Base-by-base conservation (phyloP, 2,113 vertebrate genomes). In the Microcebus murinus region DNA sequence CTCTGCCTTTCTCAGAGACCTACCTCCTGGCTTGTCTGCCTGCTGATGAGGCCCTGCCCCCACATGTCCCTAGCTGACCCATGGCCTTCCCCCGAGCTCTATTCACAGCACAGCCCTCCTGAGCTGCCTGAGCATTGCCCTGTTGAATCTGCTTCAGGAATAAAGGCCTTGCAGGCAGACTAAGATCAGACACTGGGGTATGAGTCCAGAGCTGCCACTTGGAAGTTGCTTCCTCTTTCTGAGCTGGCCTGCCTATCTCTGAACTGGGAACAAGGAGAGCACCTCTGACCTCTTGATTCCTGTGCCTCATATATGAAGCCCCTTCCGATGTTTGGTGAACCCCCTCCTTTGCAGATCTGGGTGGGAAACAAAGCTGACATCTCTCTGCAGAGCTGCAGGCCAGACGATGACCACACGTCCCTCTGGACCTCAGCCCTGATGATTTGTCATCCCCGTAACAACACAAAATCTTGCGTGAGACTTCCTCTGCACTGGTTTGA, bases 71-170 rank as follows among this genome's bases (percentile, higher is more conserved):
- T 0, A 1, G 68, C 42, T 21, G 18, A 13, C 83, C 50, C 39
- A n/a, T 23, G 1, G 50, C 59, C 79, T 36, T 10, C 0, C 15
- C n/a, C 61, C 1, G 0, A 0, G 0, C 34, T 9, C 45, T 45
- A 4, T 61, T 17, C 13, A 13, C 0, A 15, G 13, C 18, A 4
- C 21, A 11, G 21, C 50, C 7, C 63, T 12, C 31, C 48, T 45
- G 6, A 1, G 9, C 76, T 9, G 48, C 67, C 57, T 57, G 55
- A 42, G 67, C n/a, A 5, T 74, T 29, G 45, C 48, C 42, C 45
- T 70, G 2, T 20, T 7, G 52, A 29, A 50, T 50, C 65, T 39
- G 84, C 42, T 63, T 68, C 61, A 25, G 83, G 61, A 27, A 52
- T n/a, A 27, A 52, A 25, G 34, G 23, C 57, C 23, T 39, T 23